phyloP scores from a whole-genome alignment of 1,140 invertebrate species.

The Manduca sexta region DNA sequence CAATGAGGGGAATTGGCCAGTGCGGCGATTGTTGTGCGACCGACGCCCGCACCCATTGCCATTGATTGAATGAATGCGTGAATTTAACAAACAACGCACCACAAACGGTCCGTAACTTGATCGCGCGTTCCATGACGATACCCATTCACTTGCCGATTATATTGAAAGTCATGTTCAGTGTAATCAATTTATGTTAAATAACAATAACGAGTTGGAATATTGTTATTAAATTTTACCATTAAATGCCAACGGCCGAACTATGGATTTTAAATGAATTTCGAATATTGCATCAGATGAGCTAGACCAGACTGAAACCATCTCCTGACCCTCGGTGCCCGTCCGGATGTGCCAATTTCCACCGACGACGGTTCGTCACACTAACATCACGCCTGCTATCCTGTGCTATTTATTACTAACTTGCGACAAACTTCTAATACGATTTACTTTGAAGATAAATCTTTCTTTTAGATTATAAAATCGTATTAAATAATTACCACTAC shows the following conservation, averaged over 20 bases:
- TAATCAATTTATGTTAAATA: no score
- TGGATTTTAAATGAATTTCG: no score
- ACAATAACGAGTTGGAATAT: no score
- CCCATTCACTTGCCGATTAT: neutral
- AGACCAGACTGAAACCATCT: conserved; percentile 15
- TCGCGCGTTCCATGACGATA: conserved; percentile 17
- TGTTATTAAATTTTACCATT: no score
- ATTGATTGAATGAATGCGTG: conserved; percentile 67
- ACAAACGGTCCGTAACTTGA: conserved; percentile 48
- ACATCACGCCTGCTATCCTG: conserved; percentile 26
- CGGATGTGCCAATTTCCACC: conserved; percentile 43
- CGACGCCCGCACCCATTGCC: conserved; percentile 62
- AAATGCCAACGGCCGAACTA: no score
- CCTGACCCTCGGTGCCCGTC: conserved; percentile 13
- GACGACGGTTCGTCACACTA: conserved; percentile 20
- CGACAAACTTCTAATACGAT: conserved; percentile 5
- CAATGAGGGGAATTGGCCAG: conserved; percentile 70
- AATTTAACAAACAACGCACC: conserved; percentile 55
- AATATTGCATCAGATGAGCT: neutral
- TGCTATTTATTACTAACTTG: conserved; percentile 43
- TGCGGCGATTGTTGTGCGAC: conserved; percentile 67
- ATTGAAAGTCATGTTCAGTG: neutral
- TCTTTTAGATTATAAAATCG: no score
- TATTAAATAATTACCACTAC: no score
- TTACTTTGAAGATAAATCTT: no score